Evolutionary conservation across 2,888 invertebrate species (phyloP).

Genomic region (Monochamus alternatus): DNA sequence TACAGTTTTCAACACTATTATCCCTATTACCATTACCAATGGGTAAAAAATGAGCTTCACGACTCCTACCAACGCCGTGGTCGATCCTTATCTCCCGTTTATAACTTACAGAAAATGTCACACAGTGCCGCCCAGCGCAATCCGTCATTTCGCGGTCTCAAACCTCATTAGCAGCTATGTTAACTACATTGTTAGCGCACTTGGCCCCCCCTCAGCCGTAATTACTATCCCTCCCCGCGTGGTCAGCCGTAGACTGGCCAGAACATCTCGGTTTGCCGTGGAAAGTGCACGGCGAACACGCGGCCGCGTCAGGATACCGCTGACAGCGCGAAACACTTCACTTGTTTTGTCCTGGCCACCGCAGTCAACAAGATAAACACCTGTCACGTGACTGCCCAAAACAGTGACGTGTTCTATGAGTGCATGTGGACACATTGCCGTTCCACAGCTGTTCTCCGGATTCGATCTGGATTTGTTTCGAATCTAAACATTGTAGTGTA

Average conservation of each 20-base stretch:
- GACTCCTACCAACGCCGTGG: slow-evolving; percentile 36
- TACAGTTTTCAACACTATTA: slow-evolving; percentile 46
- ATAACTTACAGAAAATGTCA: slow-evolving; percentile 48
- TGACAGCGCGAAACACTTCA: slow-evolving; percentile 56
- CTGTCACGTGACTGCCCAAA: slow-evolving; percentile 59
- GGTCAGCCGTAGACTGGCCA: slow-evolving; percentile 71
- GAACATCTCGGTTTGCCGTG: slow-evolving; percentile 70
- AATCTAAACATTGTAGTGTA: slow-evolving; percentile 4
- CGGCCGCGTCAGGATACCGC: slow-evolving; percentile 59
- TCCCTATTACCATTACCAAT: slow-evolving; percentile 41
- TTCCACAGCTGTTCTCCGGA: neutral
- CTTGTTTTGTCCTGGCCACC: slow-evolving; percentile 53
- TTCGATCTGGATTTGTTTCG: neutral
- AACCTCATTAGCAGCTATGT: slow-evolving; percentile 67
- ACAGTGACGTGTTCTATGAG: slow-evolving; percentile 61
- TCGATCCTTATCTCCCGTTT: slow-evolving; percentile 43
- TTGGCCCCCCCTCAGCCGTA: slow-evolving; percentile 63
- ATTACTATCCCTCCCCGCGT: slow-evolving; percentile 67
- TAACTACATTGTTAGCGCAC: slow-evolving; percentile 69
- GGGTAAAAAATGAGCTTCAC: slow-evolving; percentile 46
- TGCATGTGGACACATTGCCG: slow-evolving; percentile 25
- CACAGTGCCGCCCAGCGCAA: slow-evolving; percentile 48
- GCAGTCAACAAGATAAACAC: slow-evolving; percentile 55
- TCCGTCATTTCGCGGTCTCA: slow-evolving; percentile 51
- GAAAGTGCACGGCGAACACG: slow-evolving; percentile 66